A percentile compares a stretch with the other conserved stretches of the same genome.
These are phyloP conservation scores for Rattus rattus DNA, from an alignment of 2,113 vertebrate species.

Conservation along the genomic window DNA sequence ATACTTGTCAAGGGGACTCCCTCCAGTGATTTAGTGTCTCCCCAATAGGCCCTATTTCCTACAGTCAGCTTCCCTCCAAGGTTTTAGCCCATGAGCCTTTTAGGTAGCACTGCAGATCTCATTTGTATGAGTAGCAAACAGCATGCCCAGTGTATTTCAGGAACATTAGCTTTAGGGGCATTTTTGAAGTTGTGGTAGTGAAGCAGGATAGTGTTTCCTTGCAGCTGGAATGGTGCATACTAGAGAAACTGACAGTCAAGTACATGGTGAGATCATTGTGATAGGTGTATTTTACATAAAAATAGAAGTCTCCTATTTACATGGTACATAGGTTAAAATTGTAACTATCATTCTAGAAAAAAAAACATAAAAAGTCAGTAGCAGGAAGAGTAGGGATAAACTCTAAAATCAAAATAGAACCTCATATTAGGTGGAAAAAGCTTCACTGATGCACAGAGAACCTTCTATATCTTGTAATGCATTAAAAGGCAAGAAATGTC, in stretches of 20 bases:
- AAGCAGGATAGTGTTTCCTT: background rate
- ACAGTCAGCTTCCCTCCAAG: background rate
- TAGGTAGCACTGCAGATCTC: background rate
- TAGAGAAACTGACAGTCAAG: background rate
- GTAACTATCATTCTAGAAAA: background rate
- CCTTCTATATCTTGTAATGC: too few species aligned
- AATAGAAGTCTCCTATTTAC: background rate
- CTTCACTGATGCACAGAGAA: background rate
- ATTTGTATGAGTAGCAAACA: background rate
- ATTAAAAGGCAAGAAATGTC: background rate
- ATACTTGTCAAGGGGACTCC: background rate
- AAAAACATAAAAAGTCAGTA: background rate
- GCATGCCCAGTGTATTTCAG: background rate
- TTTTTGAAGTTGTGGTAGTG: background rate
- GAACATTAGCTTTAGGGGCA: accelerated
- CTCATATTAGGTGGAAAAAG: background rate
- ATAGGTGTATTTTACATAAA: slow-evolving; percentile 10
- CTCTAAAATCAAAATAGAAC: background rate
- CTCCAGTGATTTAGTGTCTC: background rate
- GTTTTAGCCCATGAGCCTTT: background rate
- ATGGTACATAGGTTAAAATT: background rate
- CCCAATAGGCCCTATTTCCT: background rate
- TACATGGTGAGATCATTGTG: background rate
- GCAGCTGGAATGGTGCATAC: background rate
- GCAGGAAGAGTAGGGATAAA: background rate